Evolutionary conservation across 1,140 invertebrate genomes (phyloP).

Genomic region (Scylla paramamosain): DNA sequence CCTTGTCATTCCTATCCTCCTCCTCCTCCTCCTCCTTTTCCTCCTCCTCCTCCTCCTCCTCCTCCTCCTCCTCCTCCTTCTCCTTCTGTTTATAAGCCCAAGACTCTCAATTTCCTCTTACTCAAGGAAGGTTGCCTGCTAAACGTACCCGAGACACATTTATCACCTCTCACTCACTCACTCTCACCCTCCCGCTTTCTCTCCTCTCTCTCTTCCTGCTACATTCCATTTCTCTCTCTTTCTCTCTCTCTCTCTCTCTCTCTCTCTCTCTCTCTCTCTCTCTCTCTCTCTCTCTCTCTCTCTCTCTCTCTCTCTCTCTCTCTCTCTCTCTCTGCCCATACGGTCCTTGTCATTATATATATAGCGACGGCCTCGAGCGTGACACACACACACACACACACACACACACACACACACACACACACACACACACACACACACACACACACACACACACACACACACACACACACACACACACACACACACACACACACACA

Average conservation of each 20-base stretch:
- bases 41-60: background rate
- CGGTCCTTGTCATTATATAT: background rate
- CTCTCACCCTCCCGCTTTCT: background rate
- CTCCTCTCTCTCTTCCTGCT: background rate
- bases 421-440: conserved; percentile 44
- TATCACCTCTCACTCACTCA: background rate
- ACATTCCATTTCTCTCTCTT: background rate
- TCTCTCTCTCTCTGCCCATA: background rate
- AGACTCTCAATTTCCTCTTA: background rate
- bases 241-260: conserved; percentile 32
- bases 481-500: conserved; percentile 50
- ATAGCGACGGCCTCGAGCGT: background rate
- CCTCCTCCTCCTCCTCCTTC: background rate
- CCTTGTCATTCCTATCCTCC: background rate
- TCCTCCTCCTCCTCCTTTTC: background rate
- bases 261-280: background rate
- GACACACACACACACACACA: conserved; percentile 41
- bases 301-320: conserved; percentile 33
- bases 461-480: conserved; percentile 39
- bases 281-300: background rate
- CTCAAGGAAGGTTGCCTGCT: background rate
- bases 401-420: conserved; percentile 44
- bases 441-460: conserved; percentile 46
- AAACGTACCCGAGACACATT: background rate
- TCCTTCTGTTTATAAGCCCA: background rate